Base-by-base conservation (phyloP, 64 coral and sea anemone genomes). In the Porites australiensis region DNA sequence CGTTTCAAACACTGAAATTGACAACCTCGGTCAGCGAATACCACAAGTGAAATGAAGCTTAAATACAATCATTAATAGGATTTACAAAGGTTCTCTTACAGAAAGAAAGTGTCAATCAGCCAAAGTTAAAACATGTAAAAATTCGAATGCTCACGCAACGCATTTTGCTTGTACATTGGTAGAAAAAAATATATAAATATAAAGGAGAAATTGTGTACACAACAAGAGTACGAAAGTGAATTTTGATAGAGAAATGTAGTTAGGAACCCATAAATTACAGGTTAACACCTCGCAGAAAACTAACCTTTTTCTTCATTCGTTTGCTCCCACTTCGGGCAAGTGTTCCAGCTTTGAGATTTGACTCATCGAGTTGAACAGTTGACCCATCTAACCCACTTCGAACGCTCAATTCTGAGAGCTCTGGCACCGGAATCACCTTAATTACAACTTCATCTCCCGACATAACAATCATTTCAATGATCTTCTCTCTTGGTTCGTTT, bases 281-380 rank as follows among this genome's bases (percentile, higher is more conserved):
- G 51, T 64, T 77, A 58, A 63, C 4, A 74, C 6, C 19, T 44
- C 44, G 58, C 51, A 82, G 57, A 21, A 22, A 10, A 90, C 75
- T 75, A 79, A 99, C 98, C 91, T 99, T 96, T 82, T 99, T 99
- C 74, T 99, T 99, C 61, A 99, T 96, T 83, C 98, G 80, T 64
- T 96, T 99, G 64, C 94, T 96, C 12, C 98, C 98, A 99, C 98
- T 99, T 18, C 98, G 87, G 23, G 92, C 91, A 16, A 99, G 60
- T 16, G 98, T 96, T 18, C 91, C 98, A 63, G 98, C 94, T 58
- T 93, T 89, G 8, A 99, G 79, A 92, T 96, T 96, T 13, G 94
- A 94, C 22, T 99, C 98, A 45, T 99, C 98, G 8, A 99, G 77
- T 82, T 99, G 98, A 19, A 99, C 76, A 16, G 88, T 89, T 9